Evolutionary conservation across 2,113 vertebrate species (phyloP), one percentile per base, ranked within the genome.

Genomic region (Plectropomus leopardus): DNA sequence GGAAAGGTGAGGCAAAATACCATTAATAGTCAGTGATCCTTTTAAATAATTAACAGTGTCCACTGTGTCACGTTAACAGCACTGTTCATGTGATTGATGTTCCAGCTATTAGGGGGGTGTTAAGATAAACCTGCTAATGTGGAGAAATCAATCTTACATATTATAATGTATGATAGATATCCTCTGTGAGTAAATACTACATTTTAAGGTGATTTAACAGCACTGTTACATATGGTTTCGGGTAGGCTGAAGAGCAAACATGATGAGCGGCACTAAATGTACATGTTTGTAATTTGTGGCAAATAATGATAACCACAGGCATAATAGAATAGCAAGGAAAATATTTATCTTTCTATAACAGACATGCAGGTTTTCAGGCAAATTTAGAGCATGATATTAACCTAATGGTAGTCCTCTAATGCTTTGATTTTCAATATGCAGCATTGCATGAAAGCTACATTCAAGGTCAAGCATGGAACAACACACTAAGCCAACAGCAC

Each of bases 1-100:
- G 85, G 69, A 90, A 88, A 94, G 90, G 91, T 88, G 90, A 92
- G 77, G 32, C 16, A 81, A 89, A 87, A 89, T 89, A 83, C 76
- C 85, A 86, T 87, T 91, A 84, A 86, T 75, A 90, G 83, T 65
- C 84, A 80, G 85, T 80, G 68, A 92, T 88, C 90, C 85, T 90
- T 90, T 92, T 84, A 88, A 92, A 89, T 89, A 88, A 92, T 86
- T 88, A 91, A 78, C 59, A 50, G 65, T 78, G 73, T 85, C 80
- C 77, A 75, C 44, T 82, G 74, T 85, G 83, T 60, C 67, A 75
- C 16, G 16, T 63, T 76, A 28, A 77, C 63, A 26, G 9, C 77
- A 54, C 70, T 44, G 65, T 57, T 83, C 34, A 24, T 0, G 17
- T 85, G 84, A 92, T 87, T 82, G 78, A 89, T 89, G 58, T 66